phyloP scores from a whole-genome alignment of 2,797 vertebrate genomes.

The Rhabdophis nuchalis region DNA sequence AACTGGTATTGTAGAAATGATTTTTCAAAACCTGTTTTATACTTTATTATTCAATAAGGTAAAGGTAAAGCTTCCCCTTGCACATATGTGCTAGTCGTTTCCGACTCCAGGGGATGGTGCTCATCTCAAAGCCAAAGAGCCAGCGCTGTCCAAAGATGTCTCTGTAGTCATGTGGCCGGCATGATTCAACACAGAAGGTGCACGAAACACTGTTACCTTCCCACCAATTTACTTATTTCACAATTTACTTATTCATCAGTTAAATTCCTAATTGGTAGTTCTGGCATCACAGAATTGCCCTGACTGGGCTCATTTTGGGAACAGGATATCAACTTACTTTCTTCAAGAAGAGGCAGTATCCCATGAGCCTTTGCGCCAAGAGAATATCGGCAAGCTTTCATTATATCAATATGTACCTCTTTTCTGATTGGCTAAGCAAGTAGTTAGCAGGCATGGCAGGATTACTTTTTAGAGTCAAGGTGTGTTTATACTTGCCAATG shows the following conservation, averaged over 20 bases:
- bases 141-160: too few species aligned
- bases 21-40: too few species aligned
- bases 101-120: too few species aligned
- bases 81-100: too few species aligned
- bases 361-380: background rate
- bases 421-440: background rate
- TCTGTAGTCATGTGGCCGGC: too few species aligned
- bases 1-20: too few species aligned
- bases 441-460: background rate
- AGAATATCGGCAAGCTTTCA: background rate
- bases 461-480: background rate
- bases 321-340: background rate
- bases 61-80: too few species aligned
- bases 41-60: too few species aligned
- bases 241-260: background rate
- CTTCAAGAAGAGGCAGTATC: background rate
- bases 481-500: background rate
- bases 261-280: background rate
- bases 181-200: too few species aligned
- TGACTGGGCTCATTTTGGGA: background rate
- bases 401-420: background rate
- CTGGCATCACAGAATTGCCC: background rate
- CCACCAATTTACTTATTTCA: too few species aligned
- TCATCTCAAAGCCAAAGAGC: too few species aligned
- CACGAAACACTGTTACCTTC: too few species aligned